Evolutionary conservation across 2,888 invertebrate genomes (phyloP).

Genomic region (Eledona agricola): DNA sequence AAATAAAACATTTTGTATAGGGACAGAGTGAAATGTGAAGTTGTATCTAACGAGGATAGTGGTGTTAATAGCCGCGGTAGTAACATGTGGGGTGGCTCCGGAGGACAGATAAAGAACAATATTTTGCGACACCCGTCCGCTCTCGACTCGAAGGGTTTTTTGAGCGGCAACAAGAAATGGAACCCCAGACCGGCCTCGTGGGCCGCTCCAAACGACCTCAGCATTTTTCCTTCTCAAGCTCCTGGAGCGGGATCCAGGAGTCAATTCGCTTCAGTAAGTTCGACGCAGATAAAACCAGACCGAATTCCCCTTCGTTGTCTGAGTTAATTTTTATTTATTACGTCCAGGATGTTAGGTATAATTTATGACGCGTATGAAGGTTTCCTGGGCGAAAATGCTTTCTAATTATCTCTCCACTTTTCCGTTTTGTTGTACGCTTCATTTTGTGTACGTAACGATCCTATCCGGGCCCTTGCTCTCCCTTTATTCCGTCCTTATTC

Average conservation of each 20-base stretch:
- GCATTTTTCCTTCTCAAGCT: constrained; percentile 36
- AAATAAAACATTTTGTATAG: too few species aligned
- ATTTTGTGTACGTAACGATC: background rate
- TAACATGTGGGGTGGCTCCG: constrained; percentile 47
- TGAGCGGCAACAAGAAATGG: constrained; percentile 55
- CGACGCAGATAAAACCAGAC: too few species aligned
- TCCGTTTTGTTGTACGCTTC: background rate
- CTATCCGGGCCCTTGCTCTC: constrained; percentile 9
- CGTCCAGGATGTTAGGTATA: constrained; percentile 15
- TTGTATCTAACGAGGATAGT: constrained; percentile 4
- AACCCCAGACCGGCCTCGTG: constrained; percentile 55
- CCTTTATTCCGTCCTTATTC: constrained; percentile 4
- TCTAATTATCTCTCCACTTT: constrained; percentile 6
- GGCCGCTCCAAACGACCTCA: constrained; percentile 52
- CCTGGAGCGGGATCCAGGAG: constrained; percentile 23
- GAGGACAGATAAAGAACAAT: constrained; percentile 51
- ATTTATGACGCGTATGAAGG: constrained; percentile 12
- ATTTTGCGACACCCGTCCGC: constrained; percentile 49
- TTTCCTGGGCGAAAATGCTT: constrained; percentile 10
- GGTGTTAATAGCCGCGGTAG: constrained; percentile 2
- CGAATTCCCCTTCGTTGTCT: background rate
- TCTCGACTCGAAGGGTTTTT: constrained; percentile 47
- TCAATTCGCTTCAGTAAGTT: constrained; percentile 47
- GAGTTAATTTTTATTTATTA: constrained; percentile 17
- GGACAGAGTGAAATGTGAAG: constrained; percentile 12